These are phyloP conservation scores for Micromesistius poutassou DNA, from an alignment of 2,797 vertebrate species.

Conservation along the genomic window DNA sequence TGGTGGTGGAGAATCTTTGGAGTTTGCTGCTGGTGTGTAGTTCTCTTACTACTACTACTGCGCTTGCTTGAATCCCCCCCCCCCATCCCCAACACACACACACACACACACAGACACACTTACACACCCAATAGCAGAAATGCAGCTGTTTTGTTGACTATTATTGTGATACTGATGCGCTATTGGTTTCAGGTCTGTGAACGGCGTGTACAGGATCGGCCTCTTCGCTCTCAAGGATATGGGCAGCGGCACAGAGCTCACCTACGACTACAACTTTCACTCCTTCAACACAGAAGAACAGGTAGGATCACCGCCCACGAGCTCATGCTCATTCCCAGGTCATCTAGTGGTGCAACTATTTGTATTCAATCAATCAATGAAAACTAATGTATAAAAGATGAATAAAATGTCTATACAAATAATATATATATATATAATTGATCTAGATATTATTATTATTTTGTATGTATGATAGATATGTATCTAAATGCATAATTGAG, in stretches of 20 bases:
- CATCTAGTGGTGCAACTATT: background rate
- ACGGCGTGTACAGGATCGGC: conserved; percentile 93
- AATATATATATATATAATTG: background rate
- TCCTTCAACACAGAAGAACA: conserved; percentile 96
- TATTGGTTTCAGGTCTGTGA: conserved; percentile 83
- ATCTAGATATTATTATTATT: background rate
- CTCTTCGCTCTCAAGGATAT: conserved; percentile 94
- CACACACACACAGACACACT: background rate
- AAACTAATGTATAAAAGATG: background rate
- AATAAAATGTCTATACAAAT: background rate
- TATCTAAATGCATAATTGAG: background rate
- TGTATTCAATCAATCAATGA: background rate
- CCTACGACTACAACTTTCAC: conserved; percentile 98
- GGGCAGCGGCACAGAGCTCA: conserved; percentile 88
- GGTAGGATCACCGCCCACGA: conserved; percentile 63
- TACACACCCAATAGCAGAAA: background rate
- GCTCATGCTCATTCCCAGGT: background rate
- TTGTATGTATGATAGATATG: no score
- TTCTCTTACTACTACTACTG: background rate
- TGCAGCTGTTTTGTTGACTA: background rate
- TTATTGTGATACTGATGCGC: background rate
- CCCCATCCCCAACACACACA: background rate
- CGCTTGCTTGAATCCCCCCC: background rate
- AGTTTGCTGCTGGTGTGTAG: background rate
- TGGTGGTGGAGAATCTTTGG: background rate